Percentiles rank a stretch among this genome's conserved stretches.
These are phyloP conservation scores for Pollenia labialis DNA, from an alignment of 2,888 invertebrate species.

Conservation along the genomic window DNA sequence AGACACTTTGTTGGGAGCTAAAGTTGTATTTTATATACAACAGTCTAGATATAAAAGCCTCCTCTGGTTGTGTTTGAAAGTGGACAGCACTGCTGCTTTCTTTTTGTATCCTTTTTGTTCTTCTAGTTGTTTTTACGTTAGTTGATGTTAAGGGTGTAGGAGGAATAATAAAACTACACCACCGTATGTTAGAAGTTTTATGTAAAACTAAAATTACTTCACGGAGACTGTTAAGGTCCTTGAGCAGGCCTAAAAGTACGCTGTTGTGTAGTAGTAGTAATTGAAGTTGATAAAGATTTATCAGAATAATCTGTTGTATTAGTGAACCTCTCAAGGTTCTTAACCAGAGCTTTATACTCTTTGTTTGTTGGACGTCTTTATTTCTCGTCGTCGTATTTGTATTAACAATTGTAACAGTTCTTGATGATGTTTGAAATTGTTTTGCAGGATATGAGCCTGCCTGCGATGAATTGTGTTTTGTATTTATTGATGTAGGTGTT, in stretches of 20 bases:
- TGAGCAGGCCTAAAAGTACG: constrained; percentile 24
- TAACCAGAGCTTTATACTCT: constrained; percentile 54
- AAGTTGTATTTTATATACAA: constrained; percentile 5
- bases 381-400: constrained; percentile 51
- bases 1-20: constrained; percentile 16
- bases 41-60: constrained; percentile 66
- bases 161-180: constrained; percentile 7
- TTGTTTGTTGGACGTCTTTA: constrained; percentile 40
- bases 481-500: constrained; percentile 46
- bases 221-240: constrained; percentile 13
- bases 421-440: constrained; percentile 61
- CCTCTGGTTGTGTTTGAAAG: constrained; percentile 43
- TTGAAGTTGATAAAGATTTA: constrained; percentile 41
- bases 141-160: constrained; percentile 7
- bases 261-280: constrained; percentile 11
- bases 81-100: constrained; percentile 59
- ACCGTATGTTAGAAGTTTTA: constrained; percentile 26
- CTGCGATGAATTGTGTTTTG: constrained; percentile 23
- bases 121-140: background rate
- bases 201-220: constrained; percentile 10
- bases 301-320: constrained; percentile 25
- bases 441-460: constrained; percentile 28
- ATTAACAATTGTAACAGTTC: constrained; percentile 8
- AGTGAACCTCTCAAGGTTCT: constrained; percentile 49
- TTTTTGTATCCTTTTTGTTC: constrained; percentile 22